A percentile compares a stretch with the other conserved stretches of the same genome.
Conservation (phyloP, 35 echinoderm and acorn worm species). For the Apostichopus californicus region DNA sequence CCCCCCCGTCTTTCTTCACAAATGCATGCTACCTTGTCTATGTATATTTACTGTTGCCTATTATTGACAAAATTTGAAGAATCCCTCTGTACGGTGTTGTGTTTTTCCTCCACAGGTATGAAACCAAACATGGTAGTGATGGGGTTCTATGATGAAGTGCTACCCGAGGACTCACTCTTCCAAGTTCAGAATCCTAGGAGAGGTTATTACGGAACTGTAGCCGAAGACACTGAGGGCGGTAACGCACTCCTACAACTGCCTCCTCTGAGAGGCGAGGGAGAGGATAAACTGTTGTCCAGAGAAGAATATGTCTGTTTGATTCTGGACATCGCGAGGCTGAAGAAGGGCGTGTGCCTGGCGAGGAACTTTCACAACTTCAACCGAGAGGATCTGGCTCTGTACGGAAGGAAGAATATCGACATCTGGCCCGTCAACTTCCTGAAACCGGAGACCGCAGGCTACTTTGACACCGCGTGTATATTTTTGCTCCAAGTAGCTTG, state of each 20-base stretch:
- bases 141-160: slow-evolving; percentile 84
- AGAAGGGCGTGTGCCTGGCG: slow-evolving; percentile 82
- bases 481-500: slow-evolving; percentile 90
- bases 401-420: slow-evolving; percentile 58
- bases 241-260: slow-evolving; percentile 53
- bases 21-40: too few relatives aligned
- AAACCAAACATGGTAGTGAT: slow-evolving; percentile 91
- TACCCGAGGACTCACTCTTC: slow-evolving; percentile 66
- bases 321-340: slow-evolving; percentile 67
- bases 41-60: too few relatives aligned
- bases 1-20: too few relatives aligned
- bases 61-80: too few relatives aligned
- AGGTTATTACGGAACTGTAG: slow-evolving; percentile 22
- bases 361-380: slow-evolving; percentile 76
- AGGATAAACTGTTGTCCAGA: slow-evolving; percentile 57
- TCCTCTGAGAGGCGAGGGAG: slow-evolving; percentile 44
- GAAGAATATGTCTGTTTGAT: slow-evolving; percentile 86
- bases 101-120: slow-evolving; percentile 66
- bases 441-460: slow-evolving; percentile 90
- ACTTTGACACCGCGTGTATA: slow-evolving; percentile 93
- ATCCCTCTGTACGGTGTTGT: too few relatives aligned
- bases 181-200: background rate
- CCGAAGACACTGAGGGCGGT: slow-evolving; percentile 56
- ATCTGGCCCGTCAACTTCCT: slow-evolving; percentile 98
- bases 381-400: slow-evolving; percentile 47